These are phyloP conservation scores for Desmodus rotundus DNA, from an alignment of 2,113 vertebrate species.

Conservation along the genomic window DNA sequence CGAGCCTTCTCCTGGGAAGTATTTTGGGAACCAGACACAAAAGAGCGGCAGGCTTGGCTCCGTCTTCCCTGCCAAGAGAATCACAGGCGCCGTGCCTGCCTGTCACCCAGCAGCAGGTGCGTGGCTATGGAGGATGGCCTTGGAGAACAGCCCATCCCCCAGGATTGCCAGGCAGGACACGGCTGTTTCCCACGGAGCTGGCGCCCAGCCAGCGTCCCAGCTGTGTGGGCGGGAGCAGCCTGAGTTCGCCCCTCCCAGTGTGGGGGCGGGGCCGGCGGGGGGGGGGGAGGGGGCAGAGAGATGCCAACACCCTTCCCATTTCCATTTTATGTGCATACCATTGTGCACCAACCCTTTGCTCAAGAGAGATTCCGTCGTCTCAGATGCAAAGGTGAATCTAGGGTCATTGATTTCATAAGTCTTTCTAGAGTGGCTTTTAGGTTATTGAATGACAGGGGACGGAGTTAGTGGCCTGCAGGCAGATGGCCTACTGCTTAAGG, in stretches of 20 bases:
- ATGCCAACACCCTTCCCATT: rapidly evolving
- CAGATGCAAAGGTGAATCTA: background rate
- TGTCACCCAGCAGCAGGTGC: background rate
- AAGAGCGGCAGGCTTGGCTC: background rate
- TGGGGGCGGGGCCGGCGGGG: background rate
- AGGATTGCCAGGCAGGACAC: background rate
- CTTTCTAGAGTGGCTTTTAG: background rate
- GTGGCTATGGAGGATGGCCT: background rate
- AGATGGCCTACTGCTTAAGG: background rate
- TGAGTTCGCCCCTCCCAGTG: rapidly evolving
- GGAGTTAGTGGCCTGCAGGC: background rate
- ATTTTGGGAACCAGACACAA: background rate
- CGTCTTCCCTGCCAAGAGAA: background rate
- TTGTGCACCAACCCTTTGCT: background rate
- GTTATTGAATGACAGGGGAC: background rate
- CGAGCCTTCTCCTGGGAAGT: background rate
- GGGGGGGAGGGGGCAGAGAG: too few species aligned
- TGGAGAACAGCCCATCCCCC: background rate
- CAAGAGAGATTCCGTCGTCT: background rate
- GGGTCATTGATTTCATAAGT: background rate
- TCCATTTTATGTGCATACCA: background rate
- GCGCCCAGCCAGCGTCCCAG: background rate
- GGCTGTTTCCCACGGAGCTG: background rate
- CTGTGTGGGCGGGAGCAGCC: background rate
- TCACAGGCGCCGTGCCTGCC: background rate